These are phyloP conservation scores for Patiria miniata DNA, from an alignment of 35 echinoderm and acorn worm species.

Conservation along the genomic window DNA sequence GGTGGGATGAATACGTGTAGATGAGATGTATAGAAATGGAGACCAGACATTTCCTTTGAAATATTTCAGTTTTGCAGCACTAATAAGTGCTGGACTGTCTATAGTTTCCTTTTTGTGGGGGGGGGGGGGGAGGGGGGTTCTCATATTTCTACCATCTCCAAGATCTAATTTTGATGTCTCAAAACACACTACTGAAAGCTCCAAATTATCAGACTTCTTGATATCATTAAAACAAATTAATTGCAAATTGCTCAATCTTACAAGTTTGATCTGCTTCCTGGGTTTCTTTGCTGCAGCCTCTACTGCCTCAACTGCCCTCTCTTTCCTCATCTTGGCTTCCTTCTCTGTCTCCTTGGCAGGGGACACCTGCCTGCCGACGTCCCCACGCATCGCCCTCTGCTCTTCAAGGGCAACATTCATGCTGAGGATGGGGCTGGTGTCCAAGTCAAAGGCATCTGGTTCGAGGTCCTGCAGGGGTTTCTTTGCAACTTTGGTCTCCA, in stretches of 20 bases:
- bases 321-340: conserved; percentile 13
- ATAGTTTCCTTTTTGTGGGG: too few relatives aligned
- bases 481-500: neutral
- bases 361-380: neutral
- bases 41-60: too few relatives aligned
- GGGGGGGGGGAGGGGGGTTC: too few relatives aligned
- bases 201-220: too few relatives aligned
- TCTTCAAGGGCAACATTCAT: neutral
- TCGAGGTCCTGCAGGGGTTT: neutral
- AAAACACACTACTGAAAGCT: too few relatives aligned
- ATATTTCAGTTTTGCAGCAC: too few relatives aligned
- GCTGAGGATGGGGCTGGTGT: neutral
- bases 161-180: too few relatives aligned
- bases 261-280: neutral
- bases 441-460: neutral
- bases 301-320: neutral
- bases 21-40: too few relatives aligned
- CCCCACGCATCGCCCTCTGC: neutral
- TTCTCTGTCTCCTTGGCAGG: neutral
- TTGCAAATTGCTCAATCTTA: neutral
- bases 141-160: too few relatives aligned
- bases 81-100: too few relatives aligned
- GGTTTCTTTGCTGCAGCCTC: conserved; percentile 10
- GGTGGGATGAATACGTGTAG: too few relatives aligned
- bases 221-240: too few relatives aligned